A percentile compares a stretch with the other conserved stretches of the same genome.
These are phyloP conservation scores for Malurus melanocephalus DNA, from an alignment of 2,113 vertebrate species.

Conservation along the genomic window DNA sequence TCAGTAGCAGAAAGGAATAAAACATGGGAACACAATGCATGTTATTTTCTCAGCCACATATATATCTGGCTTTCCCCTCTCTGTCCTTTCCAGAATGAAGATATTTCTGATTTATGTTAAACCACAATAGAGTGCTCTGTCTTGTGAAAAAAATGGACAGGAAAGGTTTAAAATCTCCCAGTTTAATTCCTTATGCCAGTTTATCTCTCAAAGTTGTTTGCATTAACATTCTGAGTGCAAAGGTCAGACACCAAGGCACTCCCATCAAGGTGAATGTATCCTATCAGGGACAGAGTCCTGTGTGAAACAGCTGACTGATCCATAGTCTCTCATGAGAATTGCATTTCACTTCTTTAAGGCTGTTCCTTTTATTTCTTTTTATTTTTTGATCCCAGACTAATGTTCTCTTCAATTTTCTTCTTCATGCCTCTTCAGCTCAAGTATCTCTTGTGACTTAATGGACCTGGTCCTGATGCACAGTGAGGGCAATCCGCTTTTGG, in stretches of 20 bases:
- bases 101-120: background rate
- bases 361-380: background rate
- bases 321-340: background rate
- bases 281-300: fast-evolving
- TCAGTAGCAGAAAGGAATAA: background rate
- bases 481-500: background rate
- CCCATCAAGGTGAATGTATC: background rate
- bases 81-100: background rate
- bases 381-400: background rate
- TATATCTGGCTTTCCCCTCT: background rate
- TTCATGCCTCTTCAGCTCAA: background rate
- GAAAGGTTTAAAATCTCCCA: background rate
- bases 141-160: background rate
- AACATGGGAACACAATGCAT: background rate
- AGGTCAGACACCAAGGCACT: background rate
- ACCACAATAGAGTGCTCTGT: background rate
- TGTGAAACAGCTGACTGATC: background rate
- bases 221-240: background rate
- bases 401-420: background rate
- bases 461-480: fast-evolving
- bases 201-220: background rate
- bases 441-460: background rate
- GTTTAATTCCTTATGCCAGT: background rate
- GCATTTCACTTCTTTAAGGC: background rate
- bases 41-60: background rate